A percentile compares a stretch with the other conserved stretches of the same genome.
phyloP scores from a whole-genome alignment of 1,140 invertebrate species.

The Nasonia longicornis region DNA sequence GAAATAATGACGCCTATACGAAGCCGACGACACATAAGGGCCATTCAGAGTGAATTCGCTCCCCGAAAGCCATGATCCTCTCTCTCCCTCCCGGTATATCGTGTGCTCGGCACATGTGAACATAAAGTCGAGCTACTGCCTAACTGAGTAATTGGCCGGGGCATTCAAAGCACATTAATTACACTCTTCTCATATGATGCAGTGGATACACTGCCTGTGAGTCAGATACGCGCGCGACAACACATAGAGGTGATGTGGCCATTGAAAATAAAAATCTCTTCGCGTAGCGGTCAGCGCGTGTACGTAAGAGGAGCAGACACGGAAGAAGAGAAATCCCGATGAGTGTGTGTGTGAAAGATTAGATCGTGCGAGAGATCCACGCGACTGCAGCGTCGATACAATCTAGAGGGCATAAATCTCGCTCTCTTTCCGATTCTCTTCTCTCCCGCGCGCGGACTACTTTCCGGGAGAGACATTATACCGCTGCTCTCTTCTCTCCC shows the following conservation, averaged over 20 bases:
- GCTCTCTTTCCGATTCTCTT: neutral
- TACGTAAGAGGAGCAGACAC: neutral
- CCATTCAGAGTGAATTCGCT: constrained; percentile 33
- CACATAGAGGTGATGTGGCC: neutral
- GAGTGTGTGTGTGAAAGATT: constrained; percentile 6
- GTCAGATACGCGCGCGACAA: neutral
- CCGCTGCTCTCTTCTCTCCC: neutral
- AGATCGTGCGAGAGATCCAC: neutral
- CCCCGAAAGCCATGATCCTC: neutral
- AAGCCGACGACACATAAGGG: neutral
- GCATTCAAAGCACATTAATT: constrained; percentile 40
- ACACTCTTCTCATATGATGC: neutral
- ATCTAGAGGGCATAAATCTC: constrained; percentile 18
- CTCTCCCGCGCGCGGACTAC: neutral
- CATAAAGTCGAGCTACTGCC: neutral
- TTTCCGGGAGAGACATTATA: neutral
- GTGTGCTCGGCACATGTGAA: neutral
- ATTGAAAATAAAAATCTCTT: neutral
- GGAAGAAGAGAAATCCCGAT: neutral
- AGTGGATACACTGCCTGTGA: neutral
- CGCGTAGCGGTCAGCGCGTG: neutral
- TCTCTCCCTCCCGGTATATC: neutral
- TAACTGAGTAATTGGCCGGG: constrained; percentile 38
- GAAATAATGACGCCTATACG: constrained; percentile 15
- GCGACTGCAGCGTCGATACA: neutral